Percentiles rank a stretch among this genome's conserved stretches.
Conservation (phyloP, 2,888 invertebrate genomes). For the Agrilus cyanescens region DNA sequence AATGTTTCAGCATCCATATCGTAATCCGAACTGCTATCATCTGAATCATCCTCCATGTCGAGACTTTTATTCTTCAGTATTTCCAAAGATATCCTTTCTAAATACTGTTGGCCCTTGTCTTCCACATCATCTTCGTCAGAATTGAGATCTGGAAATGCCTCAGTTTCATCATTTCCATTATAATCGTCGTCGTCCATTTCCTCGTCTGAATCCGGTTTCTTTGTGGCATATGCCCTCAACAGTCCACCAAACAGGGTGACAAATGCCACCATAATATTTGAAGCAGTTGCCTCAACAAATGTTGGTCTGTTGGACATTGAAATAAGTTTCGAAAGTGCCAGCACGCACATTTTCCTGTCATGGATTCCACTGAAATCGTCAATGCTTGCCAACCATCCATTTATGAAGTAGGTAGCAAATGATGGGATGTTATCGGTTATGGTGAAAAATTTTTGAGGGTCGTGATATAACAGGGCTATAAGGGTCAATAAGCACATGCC, state of each 20-base stretch:
- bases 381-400: slow-evolving; percentile 92
- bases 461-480: slow-evolving; percentile 87
- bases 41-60: slow-evolving; percentile 43
- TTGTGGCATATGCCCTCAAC: slow-evolving; percentile 82
- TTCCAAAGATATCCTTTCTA: slow-evolving; percentile 65
- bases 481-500: slow-evolving; percentile 48
- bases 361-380: slow-evolving; percentile 82
- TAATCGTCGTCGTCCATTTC: slow-evolving; percentile 68
- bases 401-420: slow-evolving; percentile 80
- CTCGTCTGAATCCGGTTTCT: slow-evolving; percentile 58
- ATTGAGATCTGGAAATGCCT: slow-evolving; percentile 59
- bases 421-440: slow-evolving; percentile 72
- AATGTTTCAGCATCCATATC: slow-evolving; percentile 80
- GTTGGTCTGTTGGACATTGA: slow-evolving; percentile 65
- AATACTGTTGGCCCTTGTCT: slow-evolving; percentile 72
- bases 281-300: slow-evolving; percentile 54
- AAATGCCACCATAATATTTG: slow-evolving; percentile 69
- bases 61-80: slow-evolving; percentile 41
- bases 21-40: slow-evolving; percentile 70
- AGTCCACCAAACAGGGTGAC: slow-evolving; percentile 88
- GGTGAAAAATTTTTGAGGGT: slow-evolving; percentile 71
- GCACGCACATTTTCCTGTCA: slow-evolving; percentile 70
- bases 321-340: slow-evolving; percentile 83
- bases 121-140: slow-evolving; percentile 94
- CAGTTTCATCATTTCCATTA: slow-evolving; percentile 38